Evolutionary conservation across 2,113 vertebrate species (phyloP), one percentile per base, ranked within the genome.

Genomic region (Morphnarchus princeps): DNA sequence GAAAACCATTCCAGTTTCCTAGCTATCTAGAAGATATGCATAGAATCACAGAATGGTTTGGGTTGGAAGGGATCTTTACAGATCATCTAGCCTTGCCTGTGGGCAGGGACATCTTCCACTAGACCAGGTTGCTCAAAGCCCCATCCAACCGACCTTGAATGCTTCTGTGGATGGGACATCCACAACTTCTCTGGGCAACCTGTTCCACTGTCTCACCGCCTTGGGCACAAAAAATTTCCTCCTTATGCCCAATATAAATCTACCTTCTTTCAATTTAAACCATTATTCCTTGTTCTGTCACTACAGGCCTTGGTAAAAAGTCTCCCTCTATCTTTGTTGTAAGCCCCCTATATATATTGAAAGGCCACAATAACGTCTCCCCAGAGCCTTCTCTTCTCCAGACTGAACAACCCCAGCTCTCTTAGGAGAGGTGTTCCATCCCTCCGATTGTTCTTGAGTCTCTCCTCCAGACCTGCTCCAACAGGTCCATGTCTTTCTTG

Each of bases 51-150:
- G 13, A 74, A 80, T 7, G 2, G 6, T 58, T 69, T 79, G 25
- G 6, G 2, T 63, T 81, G 38, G 9, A 81, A 84, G 9, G 7
- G 20, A 49, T 77, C 26, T 84, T 84, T 47, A 40, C 62, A 25
- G 24, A 43, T n/a, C 15, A 29, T 40, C 32, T 54, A 81, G 20
- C 11, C 16, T 25, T 73, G 34, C 18, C 32, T 0, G 0, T 50
- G 29, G 16, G 6, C 36, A 69, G 47, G 25, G 6, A 52, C 15
- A 45, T 6, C 13, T n/a, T 38, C 17, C 3, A 43, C 29, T 49
- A 55, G 8, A 70, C 3, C 20, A 47, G 25, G 25, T 19, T 84
- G n/a, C 50, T 77, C 25, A 57, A 62, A 72, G 8, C 6, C 6
- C 45, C 10, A 8, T 57, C 21, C 25, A 55, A 36, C 6, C 4